Evolutionary conservation across 2,888 invertebrate species (phyloP).

Genomic region (Oeneis ivallda): DNA sequence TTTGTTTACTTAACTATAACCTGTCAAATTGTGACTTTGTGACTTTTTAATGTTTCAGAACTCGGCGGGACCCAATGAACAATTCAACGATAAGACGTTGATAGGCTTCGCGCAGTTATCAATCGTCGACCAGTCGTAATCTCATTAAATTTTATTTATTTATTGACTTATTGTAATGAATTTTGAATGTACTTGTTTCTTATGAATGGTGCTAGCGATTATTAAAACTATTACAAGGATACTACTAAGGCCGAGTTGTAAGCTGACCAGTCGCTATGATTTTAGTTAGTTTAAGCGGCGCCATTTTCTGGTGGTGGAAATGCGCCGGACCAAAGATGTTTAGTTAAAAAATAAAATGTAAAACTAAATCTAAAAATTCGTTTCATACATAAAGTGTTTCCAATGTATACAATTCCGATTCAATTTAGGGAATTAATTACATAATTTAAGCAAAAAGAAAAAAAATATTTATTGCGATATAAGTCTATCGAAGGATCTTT

Average conservation of each 20-base stretch:
- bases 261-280: too few species aligned
- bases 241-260: too few species aligned
- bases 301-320: slow-evolving; percentile 28
- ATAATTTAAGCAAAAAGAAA: too few species aligned
- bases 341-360: slow-evolving; percentile 26
- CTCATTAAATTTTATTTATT: not conserved
- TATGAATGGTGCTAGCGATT: slow-evolving; percentile 36
- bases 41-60: slow-evolving; percentile 83
- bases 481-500: too few species aligned
- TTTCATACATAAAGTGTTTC: too few species aligned
- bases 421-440: too few species aligned
- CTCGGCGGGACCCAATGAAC: slow-evolving; percentile 85
- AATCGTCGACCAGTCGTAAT: slow-evolving; percentile 75
- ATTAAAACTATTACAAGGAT: not conserved
- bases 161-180: not conserved
- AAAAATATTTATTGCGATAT: too few species aligned
- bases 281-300: slow-evolving; percentile 6
- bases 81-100: slow-evolving; percentile 95
- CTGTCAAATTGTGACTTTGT: too few species aligned
- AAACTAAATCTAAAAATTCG: too few species aligned
- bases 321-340: slow-evolving; percentile 44
- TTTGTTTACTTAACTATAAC: too few species aligned
- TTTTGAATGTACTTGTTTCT: slow-evolving; percentile 32
- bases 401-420: too few species aligned
- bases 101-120: slow-evolving; percentile 99